Evolutionary conservation across 1,140 invertebrate species (phyloP).

Genomic region (Telenomus remus): DNA sequence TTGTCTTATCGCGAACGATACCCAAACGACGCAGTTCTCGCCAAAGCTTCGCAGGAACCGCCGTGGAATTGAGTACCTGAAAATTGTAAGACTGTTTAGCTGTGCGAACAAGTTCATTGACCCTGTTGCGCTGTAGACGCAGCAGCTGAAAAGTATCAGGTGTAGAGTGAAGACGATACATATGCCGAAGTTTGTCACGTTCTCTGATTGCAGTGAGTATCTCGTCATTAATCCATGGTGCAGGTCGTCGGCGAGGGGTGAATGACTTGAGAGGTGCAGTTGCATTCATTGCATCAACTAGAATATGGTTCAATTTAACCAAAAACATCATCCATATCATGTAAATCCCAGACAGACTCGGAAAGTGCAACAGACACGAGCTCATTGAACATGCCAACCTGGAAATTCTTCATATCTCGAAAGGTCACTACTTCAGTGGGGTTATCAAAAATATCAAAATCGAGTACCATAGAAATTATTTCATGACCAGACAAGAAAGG

Average conservation of each 20-base stretch:
- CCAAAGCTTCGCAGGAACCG: background rate
- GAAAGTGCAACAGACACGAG: no score
- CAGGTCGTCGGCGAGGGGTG: background rate
- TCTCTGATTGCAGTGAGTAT: background rate
- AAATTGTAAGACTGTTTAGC: background rate
- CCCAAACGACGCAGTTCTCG: background rate
- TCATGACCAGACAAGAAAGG: constrained; percentile 10
- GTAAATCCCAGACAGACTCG: no score
- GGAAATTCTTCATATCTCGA: no score
- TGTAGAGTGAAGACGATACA: no score
- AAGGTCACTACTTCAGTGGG: no score
- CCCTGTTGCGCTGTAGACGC: background rate
- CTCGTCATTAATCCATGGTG: background rate
- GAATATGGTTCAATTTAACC: no score
- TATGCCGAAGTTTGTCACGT: background rate
- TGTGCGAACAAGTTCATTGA: background rate
- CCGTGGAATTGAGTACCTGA: background rate
- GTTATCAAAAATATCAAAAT: background rate
- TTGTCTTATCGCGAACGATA: background rate
- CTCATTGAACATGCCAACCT: no score
- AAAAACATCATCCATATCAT: no score
- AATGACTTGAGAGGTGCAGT: background rate
- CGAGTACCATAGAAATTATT: constrained; percentile 1
- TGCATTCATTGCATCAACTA: background rate
- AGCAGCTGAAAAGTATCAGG: no score